A percentile compares a stretch with the other conserved stretches of the same genome.
phyloP scores from a whole-genome alignment of 2,797 vertebrate genomes.

The Danionella dracula region DNA sequence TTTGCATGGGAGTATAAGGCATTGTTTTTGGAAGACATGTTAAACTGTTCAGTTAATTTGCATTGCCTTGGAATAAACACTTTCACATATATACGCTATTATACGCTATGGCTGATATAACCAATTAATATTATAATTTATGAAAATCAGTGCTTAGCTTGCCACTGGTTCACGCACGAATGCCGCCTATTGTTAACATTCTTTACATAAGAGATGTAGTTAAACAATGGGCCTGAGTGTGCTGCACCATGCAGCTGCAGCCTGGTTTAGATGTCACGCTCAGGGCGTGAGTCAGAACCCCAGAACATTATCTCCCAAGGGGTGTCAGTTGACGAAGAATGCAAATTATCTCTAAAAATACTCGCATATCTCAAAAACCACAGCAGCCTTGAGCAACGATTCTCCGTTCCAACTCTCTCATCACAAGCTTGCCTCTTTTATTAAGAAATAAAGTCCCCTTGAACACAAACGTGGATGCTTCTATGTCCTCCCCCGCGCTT shows the following conservation, averaged over 20 bases:
- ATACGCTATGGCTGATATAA: too few species aligned
- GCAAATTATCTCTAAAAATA: background rate
- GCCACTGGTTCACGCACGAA: constrained; percentile 19
- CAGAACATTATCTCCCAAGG: constrained; percentile 24
- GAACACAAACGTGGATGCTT: background rate
- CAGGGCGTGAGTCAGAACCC: constrained; percentile 51
- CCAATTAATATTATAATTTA: too few species aligned
- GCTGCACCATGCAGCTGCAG: constrained; percentile 66
- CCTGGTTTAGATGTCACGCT: constrained; percentile 63
- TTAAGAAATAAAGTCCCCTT: background rate
- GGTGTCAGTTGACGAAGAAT: constrained; percentile 6
- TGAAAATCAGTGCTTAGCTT: constrained; percentile 12
- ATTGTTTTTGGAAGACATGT: too few species aligned
- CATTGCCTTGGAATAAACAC: too few species aligned
- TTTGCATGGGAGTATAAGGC: too few species aligned
- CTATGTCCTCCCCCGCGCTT: background rate
- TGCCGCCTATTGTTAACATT: constrained; percentile 30
- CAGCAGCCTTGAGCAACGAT: fast-evolving
- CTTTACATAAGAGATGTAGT: constrained; percentile 61
- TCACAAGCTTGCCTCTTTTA: background rate
- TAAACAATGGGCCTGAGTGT: constrained; percentile 75
- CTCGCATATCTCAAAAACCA: background rate
- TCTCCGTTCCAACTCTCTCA: too few species aligned
- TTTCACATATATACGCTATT: too few species aligned
- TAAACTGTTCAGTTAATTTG: too few species aligned